Base-by-base conservation (phyloP, 2,113 vertebrate genomes). In the Syngnathus floridae region DNA sequence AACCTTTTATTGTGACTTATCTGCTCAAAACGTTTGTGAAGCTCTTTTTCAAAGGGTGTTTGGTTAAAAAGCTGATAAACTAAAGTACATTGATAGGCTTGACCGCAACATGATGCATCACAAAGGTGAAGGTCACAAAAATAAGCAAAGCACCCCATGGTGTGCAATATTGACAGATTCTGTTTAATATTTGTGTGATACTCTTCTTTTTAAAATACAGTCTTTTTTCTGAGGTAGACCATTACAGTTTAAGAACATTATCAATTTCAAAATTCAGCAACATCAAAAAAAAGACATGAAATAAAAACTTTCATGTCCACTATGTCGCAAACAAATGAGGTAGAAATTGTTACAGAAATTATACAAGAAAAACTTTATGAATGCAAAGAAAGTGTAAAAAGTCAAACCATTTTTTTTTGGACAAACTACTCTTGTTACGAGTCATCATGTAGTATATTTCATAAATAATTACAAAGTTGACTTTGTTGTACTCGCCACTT, bases 231-330 rank as follows among this genome's bases (percentile, higher is more conserved):
- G 95, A 97, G 95, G 95, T 98, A 97, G 95, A 97, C 93, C 91
- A 92, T 93, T 91, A 90, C 92, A 96, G 92, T 90, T 93, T 89
- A 93, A 93, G 90, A 94, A 93, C 93, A 91, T 93, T 90, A 91
- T 88, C 81, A 86, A 31, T 31, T 55, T 13, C 52, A 55, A 55
- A 55, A 89, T 91, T 90, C 93, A 90, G 91, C 52, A 55, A 93
- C 93, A 93, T 92, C 89, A 87, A 88, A 19, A 93, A 31, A 90
- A 89, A 92, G 92, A 93, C 93, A 94, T 94, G 94, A 96, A 95
- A 96, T 96, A 96, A 97, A 95, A 95, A 98, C 64, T 93, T 92
- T 94, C 94, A 94, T 93, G 93, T 97, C 97, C 93, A 97, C 95
- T 93, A 94, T 79, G 88, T 92, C 90, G 92, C 94, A 96, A 94